A percentile compares a stretch with the other conserved stretches of the same genome.
These are phyloP conservation scores for Amiota mariae DNA, from an alignment of 2,888 invertebrate genomes.

Conservation along the genomic window DNA sequence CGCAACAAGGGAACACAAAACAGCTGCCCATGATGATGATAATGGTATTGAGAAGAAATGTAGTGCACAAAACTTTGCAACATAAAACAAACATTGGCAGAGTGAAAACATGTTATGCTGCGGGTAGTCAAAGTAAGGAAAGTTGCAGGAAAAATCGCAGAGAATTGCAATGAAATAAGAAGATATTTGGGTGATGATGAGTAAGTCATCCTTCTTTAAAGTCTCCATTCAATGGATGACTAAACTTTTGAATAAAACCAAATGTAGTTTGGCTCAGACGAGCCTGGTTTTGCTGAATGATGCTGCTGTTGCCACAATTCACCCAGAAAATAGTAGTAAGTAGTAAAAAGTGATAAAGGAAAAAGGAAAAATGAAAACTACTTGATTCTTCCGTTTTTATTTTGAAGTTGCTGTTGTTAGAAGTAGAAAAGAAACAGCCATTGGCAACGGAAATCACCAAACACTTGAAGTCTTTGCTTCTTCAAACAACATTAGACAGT, in stretches of 20 bases:
- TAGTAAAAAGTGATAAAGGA: conserved; percentile 39
- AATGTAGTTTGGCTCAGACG: conserved; percentile 40
- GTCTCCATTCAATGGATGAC: conserved; percentile 61
- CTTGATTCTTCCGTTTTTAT: conserved; percentile 60
- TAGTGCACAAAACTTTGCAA: conserved; percentile 58
- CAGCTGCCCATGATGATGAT: not conserved
- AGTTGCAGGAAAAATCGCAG: too few relatives aligned
- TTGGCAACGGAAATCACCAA: conserved; percentile 58
- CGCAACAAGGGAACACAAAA: conserved; percentile 3
- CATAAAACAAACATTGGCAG: conserved; percentile 66
- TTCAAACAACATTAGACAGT: conserved; percentile 67
- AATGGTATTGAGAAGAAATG: conserved; percentile 21
- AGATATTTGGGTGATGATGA: conserved; percentile 60
- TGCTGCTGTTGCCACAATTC: conserved; percentile 59
- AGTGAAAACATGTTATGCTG: conserved; percentile 34
- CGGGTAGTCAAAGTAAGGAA: too few relatives aligned
- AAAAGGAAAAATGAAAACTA: conserved; percentile 68
- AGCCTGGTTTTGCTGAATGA: conserved; percentile 55
- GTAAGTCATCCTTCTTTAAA: conserved; percentile 39
- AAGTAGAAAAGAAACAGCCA: conserved; percentile 61
- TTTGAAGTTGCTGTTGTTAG: conserved; percentile 39
- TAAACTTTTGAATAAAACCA: conserved; percentile 67
- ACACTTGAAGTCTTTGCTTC: conserved; percentile 58
- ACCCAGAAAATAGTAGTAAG: too few relatives aligned
- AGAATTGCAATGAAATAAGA: conserved; percentile 27